Evolutionary conservation across 2,113 vertebrate species (phyloP), one percentile per base, ranked within the genome.

Genomic region (Nesospiza acunhae): DNA sequence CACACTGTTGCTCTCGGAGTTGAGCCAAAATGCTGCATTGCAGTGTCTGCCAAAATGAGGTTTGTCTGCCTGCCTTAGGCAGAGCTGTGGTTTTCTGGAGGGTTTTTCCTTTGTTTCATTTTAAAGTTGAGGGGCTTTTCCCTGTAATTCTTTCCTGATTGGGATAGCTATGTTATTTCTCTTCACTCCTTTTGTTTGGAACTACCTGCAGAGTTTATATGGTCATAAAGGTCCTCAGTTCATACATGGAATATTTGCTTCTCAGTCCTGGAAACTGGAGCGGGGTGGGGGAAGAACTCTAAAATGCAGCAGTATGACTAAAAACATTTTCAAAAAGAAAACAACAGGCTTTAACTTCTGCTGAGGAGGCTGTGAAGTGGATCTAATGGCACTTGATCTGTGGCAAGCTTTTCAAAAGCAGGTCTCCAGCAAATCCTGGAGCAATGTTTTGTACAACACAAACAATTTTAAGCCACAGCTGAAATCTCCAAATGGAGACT

Each of bases 11-110:
- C 79, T 94, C 55, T 88, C 7, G 2, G 92, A 94, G 68, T 6
- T 2, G 5, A 72, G 80, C 93, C 91, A 96, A 90, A 94, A 74
- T 20, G 10, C 21, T 63, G 56, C 55, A 42, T 8, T 90, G 92
- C 78, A 74, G 46, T 26, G 33, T 26, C 59, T 93, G 95, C 90
- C 92, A 92, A 73, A 77, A 78, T 13, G 86, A 95, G 92, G 33
- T 92, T 88, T 83, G 19, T 46, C 63, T 92, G 79, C 42, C 77
- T 84, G 90, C 79, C 80, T 92, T 42, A 59, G 90, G 90, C 21
- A 74, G 47, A 47, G 27, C 2, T 91, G 82, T 73, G 90, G 74
- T 64, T 96, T 94, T 63, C 55, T 84, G 41, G n/a, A 15, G 18
- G 5, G 4, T 1, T 62, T 28, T 46, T 28, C 30, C 22, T 46